A percentile compares a stretch with the other conserved stretches of the same genome.
Evolutionary conservation across 37 sponge, comb jelly and placozoan genomes (phyloP).

Genomic region (Haliclona indistincta): DNA sequence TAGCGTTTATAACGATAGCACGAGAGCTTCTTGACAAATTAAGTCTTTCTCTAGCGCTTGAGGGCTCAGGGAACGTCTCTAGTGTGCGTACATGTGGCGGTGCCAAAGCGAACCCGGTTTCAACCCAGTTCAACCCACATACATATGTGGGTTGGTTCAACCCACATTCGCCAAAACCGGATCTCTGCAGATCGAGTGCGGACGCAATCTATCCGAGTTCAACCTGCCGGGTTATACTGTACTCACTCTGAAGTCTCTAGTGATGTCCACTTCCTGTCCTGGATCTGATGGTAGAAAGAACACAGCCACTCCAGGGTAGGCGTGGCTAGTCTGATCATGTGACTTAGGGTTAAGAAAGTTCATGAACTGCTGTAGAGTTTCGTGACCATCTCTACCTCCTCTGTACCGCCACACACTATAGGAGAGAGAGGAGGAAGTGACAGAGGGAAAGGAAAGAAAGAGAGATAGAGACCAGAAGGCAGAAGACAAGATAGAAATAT

Average conservation of each 20-base stretch:
- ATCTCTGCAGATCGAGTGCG: no score
- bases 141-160: no score
- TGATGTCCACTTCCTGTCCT: background rate
- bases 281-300: conserved; percentile 29
- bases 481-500: background rate
- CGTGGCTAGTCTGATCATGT: background rate
- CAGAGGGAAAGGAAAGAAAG: background rate
- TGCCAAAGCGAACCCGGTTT: no score
- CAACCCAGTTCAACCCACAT: no score
- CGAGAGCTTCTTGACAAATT: no score
- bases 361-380: conserved; percentile 88
- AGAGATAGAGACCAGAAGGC: background rate
- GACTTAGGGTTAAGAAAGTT: conserved; percentile 51
- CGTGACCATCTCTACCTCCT: conserved; percentile 79
- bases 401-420: conserved; percentile 84
- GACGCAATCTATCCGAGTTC: background rate
- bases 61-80: no score
- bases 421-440: background rate
- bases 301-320: conserved; percentile 52
- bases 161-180: no score
- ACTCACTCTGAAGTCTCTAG: conserved; percentile 6
- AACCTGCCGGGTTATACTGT: background rate
- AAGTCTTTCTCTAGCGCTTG: no score
- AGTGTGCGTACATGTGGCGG: no score
- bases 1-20: no score